A percentile compares a stretch with the other conserved stretches of the same genome.
phyloP scores from a whole-genome alignment of 2,797 vertebrate genomes.

The Enteromius fasciolatus region DNA sequence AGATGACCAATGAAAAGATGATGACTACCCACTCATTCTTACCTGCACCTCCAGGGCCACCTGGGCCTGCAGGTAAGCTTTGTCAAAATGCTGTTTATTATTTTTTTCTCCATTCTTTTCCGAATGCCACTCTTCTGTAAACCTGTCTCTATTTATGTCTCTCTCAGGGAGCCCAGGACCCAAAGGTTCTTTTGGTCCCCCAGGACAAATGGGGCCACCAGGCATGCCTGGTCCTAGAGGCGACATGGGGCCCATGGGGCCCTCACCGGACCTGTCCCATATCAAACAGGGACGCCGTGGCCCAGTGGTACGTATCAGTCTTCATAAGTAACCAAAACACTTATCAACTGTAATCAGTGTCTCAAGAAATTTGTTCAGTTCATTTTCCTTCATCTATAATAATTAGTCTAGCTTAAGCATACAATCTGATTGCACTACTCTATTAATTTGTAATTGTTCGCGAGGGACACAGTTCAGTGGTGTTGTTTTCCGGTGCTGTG shows the following conservation, averaged over 20 bases:
- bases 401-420: conserved; percentile 1
- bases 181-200: conserved; percentile 83
- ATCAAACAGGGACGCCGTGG: conserved; percentile 93
- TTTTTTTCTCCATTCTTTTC: background rate
- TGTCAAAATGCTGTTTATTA: background rate
- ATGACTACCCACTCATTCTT: conserved; percentile 83
- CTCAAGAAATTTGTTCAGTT: conserved; percentile 2
- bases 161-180: conserved; percentile 85
- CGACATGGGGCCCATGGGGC: conserved; percentile 94
- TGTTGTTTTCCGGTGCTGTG: background rate
- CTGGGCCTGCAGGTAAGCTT: conserved; percentile 88
- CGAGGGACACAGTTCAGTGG: background rate
- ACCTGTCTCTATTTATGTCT: conserved; percentile 42
- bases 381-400: conserved; percentile 1
- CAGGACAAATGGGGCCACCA: conserved; percentile 81
- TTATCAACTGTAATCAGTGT: background rate
- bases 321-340: background rate
- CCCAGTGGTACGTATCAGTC: conserved; percentile 83
- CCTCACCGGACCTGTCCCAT: conserved; percentile 90
- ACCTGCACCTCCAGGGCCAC: conserved; percentile 88
- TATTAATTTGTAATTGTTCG: background rate
- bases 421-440: conserved; percentile 2
- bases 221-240: conserved; percentile 90
- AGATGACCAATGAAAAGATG: conserved; percentile 87
- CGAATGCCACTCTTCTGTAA: conserved; percentile 10